These are phyloP conservation scores for Nannoperca obscura DNA, from an alignment of 2,797 vertebrate species.

Conservation along the genomic window DNA sequence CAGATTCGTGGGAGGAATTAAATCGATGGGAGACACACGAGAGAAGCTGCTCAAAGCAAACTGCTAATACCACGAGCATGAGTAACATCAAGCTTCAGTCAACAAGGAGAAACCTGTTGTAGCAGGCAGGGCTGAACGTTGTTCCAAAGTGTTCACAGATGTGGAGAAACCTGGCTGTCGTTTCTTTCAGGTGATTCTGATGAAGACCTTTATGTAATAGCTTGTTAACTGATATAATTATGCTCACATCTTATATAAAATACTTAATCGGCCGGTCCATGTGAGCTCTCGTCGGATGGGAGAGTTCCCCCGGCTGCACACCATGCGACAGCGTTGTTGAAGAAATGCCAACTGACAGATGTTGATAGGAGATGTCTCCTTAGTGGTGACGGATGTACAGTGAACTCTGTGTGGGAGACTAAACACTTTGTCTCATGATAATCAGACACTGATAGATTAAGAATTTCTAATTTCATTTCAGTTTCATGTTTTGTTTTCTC, in stretches of 20 bases:
- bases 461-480: background rate
- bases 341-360: background rate
- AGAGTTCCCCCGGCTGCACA: background rate
- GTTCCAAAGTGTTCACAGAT: slow-evolving; percentile 7
- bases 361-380: background rate
- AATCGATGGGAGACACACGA: background rate
- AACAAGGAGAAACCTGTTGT: slow-evolving; percentile 44
- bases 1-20: background rate
- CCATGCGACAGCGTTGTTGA: background rate
- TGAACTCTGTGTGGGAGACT: background rate
- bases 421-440: background rate
- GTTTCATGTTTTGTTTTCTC: background rate
- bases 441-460: background rate
- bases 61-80: slow-evolving; percentile 35
- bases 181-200: slow-evolving; percentile 2
- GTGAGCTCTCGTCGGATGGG: too few species aligned
- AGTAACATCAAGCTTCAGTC: slow-evolving; percentile 25
- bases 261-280: too few species aligned
- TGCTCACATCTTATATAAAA: background rate
- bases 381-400: background rate
- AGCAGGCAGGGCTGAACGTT: slow-evolving; percentile 36
- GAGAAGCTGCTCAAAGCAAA: background rate
- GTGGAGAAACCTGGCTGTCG: background rate
- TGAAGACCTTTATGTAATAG: background rate
- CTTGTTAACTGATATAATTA: slow-evolving; percentile 4